phyloP scores from a whole-genome alignment of 2,113 vertebrate species.

The Corapipo altera region DNA sequence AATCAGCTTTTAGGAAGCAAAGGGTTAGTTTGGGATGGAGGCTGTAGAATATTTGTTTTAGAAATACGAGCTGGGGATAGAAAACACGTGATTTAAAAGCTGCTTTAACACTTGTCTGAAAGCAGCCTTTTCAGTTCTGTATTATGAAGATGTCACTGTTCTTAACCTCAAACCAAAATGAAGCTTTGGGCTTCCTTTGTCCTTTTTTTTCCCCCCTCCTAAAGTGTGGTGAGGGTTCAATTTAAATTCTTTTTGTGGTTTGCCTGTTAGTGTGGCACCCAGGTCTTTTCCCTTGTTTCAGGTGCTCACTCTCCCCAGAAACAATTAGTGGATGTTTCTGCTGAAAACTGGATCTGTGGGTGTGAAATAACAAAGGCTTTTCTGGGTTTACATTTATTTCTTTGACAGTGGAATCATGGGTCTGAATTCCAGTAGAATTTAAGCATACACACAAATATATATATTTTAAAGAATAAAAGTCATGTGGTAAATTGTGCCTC shows the following conservation, averaged over 20 bases:
- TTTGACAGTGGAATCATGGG: background rate
- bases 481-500: background rate
- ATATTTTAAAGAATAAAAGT: background rate
- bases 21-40: background rate
- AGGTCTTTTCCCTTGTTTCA: background rate
- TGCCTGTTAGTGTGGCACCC: background rate
- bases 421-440: background rate
- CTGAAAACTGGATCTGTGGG: background rate
- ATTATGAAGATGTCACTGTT: background rate
- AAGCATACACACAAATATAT: background rate
- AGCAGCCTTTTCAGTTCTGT: background rate
- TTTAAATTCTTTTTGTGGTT: background rate
- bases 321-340: background rate
- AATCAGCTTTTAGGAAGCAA: background rate
- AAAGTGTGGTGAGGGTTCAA: background rate
- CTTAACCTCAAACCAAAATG: background rate
- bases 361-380: background rate
- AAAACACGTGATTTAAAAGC: background rate
- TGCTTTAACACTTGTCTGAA: background rate
- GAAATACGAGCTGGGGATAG: background rate
- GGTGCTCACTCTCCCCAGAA: background rate
- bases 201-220: background rate
- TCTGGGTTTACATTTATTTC: background rate
- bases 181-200: background rate
- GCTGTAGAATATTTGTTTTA: background rate